Base-by-base conservation (phyloP, 2,888 invertebrate genomes). In the Tachystola acroxantha region DNA sequence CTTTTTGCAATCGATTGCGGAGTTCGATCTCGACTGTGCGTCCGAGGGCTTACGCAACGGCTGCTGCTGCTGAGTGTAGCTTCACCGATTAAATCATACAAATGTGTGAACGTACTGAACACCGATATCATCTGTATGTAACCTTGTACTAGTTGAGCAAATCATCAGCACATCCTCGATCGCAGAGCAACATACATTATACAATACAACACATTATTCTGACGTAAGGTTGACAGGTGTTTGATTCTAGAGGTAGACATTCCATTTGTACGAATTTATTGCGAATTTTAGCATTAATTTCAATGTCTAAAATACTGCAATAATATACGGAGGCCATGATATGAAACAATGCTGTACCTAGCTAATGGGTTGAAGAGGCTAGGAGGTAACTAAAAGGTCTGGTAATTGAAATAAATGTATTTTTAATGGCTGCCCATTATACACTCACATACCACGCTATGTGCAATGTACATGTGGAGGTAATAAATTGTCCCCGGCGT, bases 111-210 rank as follows among this genome's bases (percentile, higher is more conserved):
- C 25, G 34, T 19, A 14, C 10, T 14, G 43, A 47, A 47, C 42
- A 45, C 40, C 43, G 56, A 57, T 56, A 59, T 57, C 48, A 56
- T 58, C 59, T 32, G 34, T 32, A 40, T 32, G 34, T 32, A 40
- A 50, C 64, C 64, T 64, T 64, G 64, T 55, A 42, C 57, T 32
- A 57, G 39, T 54, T 54, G 36, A 35, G 41, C 40, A 31, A 38
- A 47, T 42, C 50, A 42, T 42, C 38, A 32, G 38, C 38, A 34
- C 16, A 48, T 45, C 39, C 41, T 28, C 22, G 19, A 31, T 27
- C 24, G n/a, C 30, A 19, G 26, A 35, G 34, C 26, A 32, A 22
- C n/a, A n/a, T 22, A 22, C 6, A 22, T 7, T 22, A 22, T 22
- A 22, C 22, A 22, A 22, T 7, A 22, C 19, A 19, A 19, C 6